Base-by-base conservation (phyloP, 1,140 invertebrate genomes). In the Pseudoatta argentina region DNA sequence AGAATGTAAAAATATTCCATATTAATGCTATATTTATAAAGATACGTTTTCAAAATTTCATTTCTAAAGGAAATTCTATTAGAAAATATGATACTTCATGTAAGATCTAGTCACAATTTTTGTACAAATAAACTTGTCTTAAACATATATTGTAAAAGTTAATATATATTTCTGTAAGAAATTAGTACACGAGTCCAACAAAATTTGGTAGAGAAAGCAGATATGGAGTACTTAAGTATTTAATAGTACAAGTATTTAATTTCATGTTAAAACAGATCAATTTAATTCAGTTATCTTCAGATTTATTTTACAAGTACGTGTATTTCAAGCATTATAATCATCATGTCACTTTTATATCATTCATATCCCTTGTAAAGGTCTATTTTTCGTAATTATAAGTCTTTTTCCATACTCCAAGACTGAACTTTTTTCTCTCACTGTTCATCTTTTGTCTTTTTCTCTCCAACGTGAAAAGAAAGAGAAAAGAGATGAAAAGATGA, bases 91-190 rank as follows among this genome's bases (percentile, higher is more conserved):
- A 81, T 87, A 73, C 21, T 87, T 76, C 44, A 61, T 86, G 71
- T 76, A 86, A 88, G 85, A 91, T 91, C 89, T 91, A 91, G 90
- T 91, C 89, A 91, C 64, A 87, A 78, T 66, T 76, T 89, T 86
- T 91, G 72, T 87, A 91, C 76, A 89, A 77, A 66, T 87, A 61
- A 78, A 91, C 77, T 87, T 87, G 72, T 88, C 61, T 59, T 87
- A 87, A 87, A 85, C 44, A 71, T 48, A 81, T 53, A 78, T 77
- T 57, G 48, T 30, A 71, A 51, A 14, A 16, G 21, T 69, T 16
- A 18, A 79, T 48, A 64, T 48, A 64, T 18, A 67, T 61, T 53
- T 88, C 39, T 59, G 34, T 53, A 59, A 75, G 21, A 14, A 69
- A 83, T 21, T 61, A 51, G 21, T 75, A 76, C 3, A 27, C 44